phyloP scores from a whole-genome alignment of 2,888 invertebrate genomes.

The Deilephila elpenor region DNA sequence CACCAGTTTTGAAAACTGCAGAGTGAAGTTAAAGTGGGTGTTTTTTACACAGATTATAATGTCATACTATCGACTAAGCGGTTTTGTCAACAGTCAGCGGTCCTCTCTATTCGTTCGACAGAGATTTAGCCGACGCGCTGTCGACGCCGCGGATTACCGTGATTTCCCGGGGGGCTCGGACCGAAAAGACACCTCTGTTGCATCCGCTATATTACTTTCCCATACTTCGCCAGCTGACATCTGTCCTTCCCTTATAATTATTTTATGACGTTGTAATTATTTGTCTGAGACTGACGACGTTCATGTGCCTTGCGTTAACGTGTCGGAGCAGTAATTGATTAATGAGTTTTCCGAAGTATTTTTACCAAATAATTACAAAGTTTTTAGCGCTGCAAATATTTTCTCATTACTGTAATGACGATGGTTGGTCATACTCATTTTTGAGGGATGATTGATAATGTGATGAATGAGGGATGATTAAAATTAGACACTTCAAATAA shows the following conservation, averaged over 20 bases:
- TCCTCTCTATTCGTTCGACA: constrained; percentile 63
- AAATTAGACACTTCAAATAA: no score
- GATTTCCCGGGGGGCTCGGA: constrained; percentile 82
- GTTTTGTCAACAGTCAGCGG: constrained; percentile 34
- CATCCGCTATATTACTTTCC: constrained; percentile 81
- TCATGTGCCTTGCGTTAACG: constrained; percentile 28
- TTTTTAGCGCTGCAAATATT: neutral
- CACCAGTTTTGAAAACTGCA: no score
- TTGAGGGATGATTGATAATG: no score
- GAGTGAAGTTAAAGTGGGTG: no score
- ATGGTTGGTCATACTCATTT: neutral
- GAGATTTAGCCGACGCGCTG: constrained; percentile 75
- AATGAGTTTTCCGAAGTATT: neutral
- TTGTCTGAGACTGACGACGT: constrained; percentile 33
- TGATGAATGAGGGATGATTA: no score
- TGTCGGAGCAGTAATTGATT: constrained; percentile 16
- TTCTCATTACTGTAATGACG: neutral
- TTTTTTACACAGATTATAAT: no score
- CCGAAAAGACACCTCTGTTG: constrained; percentile 81
- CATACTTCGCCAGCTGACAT: constrained; percentile 67
- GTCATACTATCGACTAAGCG: neutral
- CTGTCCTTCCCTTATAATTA: constrained; percentile 66
- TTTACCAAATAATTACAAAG: neutral
- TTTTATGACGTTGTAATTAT: constrained; percentile 64
- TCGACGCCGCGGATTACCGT: constrained; percentile 79